Conservation (phyloP, 2,113 vertebrate genomes). For the Oryzias melastigma region DNA sequence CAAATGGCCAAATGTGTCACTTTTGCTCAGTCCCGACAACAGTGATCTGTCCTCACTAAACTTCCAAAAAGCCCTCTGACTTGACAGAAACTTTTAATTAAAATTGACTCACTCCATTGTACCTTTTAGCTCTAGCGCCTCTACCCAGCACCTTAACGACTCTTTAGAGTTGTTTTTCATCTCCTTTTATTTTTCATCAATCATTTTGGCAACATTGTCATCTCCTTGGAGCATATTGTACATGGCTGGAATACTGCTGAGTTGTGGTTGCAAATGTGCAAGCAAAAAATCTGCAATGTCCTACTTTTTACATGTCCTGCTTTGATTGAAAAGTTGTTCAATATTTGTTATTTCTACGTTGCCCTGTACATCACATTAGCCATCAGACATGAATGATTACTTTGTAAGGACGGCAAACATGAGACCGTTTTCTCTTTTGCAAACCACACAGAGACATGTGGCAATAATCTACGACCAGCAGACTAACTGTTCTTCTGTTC, state of each 20-base stretch:
- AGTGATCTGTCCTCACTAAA: slow-evolving; percentile 10
- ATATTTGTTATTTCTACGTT: too few relatives aligned
- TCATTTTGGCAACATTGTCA: slow-evolving; percentile 28
- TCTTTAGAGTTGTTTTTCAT: slow-evolving; percentile 33
- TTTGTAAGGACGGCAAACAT: too few relatives aligned
- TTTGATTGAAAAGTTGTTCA: too few relatives aligned
- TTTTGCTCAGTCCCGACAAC: neutral
- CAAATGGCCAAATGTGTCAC: neutral
- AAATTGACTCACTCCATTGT: slow-evolving; percentile 35
- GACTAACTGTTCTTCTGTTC: too few relatives aligned
- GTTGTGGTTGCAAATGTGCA: neutral
- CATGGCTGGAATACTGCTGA: slow-evolving; percentile 16
- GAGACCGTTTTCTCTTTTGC: too few relatives aligned
- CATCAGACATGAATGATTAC: too few relatives aligned
- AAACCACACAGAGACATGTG: too few relatives aligned
- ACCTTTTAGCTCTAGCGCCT: slow-evolving; percentile 12
- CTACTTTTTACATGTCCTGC: neutral
- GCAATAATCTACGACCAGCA: too few relatives aligned
- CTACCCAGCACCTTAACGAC: slow-evolving; percentile 18
- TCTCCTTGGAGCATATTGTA: slow-evolving; percentile 11
- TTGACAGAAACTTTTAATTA: slow-evolving; percentile 47
- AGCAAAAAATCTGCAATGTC: slow-evolving; percentile 3
- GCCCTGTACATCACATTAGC: too few relatives aligned
- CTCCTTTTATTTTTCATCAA: slow-evolving; percentile 44
- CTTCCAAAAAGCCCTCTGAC: slow-evolving; percentile 18